phyloP scores from a whole-genome alignment of 1,140 invertebrate genomes.

The Nasonia longicornis region DNA sequence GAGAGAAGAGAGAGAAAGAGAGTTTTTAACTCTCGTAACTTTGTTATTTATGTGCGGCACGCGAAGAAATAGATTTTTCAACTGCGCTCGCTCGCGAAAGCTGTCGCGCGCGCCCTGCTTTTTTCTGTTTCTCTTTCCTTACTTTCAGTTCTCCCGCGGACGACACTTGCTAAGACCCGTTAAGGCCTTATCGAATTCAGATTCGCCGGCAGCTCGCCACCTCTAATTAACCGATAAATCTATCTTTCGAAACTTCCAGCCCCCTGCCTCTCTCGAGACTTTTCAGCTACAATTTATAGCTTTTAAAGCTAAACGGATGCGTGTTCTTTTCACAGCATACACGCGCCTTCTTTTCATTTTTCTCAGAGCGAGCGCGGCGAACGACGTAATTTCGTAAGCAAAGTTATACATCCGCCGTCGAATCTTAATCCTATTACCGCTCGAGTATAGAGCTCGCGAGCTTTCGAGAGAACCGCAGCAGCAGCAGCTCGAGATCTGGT shows the following conservation, averaged over 20 bases:
- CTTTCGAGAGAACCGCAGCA: neutral
- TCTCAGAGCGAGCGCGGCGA: too few relatives aligned
- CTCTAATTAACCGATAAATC: constrained; percentile 40
- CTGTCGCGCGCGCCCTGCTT: constrained; percentile 1
- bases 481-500: neutral
- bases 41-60: constrained; percentile 64
- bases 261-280: neutral
- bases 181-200: constrained; percentile 27
- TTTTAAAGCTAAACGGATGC: too few relatives aligned
- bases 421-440: neutral
- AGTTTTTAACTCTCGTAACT: constrained; percentile 63
- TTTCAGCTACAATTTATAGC: neutral
- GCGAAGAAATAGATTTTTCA: constrained; percentile 60
- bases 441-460: too few relatives aligned
- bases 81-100: constrained; percentile 15
- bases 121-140: neutral
- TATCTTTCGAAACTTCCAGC: neutral
- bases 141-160: neutral
- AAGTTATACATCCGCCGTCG: neutral
- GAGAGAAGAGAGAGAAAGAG: constrained; percentile 14
- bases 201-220: neutral
- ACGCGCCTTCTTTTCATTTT: neutral
- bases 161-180: neutral
- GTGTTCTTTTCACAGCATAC: too few relatives aligned
- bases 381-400: neutral